A percentile compares a stretch with the other conserved stretches of the same genome.
Evolutionary conservation across 2,113 vertebrate species (phyloP).

Genomic region (Brachypodius melanocephalos): DNA sequence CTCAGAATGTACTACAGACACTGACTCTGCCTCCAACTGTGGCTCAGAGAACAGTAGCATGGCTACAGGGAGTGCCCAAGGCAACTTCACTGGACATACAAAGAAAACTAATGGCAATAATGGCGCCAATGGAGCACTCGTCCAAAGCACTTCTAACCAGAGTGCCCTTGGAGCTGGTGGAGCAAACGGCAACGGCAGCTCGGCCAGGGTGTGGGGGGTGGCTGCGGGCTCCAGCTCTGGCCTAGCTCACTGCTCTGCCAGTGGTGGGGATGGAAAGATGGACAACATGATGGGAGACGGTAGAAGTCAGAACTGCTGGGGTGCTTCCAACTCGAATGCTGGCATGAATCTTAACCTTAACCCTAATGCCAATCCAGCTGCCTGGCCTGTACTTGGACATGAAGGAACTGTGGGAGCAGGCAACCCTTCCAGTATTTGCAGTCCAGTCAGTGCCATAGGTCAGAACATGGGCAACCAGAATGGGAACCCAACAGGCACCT

Average conservation of each 20-base stretch:
- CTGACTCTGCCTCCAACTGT: conserved; percentile 82
- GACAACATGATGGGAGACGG: conserved; percentile 87
- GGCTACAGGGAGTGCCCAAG: conserved; percentile 92
- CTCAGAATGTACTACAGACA: conserved; percentile 90
- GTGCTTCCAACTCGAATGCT: conserved; percentile 82
- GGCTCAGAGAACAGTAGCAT: conserved; percentile 89
- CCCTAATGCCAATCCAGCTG: conserved; percentile 96
- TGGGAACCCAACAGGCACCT: conserved; percentile 80
- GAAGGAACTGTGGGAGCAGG: conserved; percentile 84
- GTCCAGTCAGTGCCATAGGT: conserved; percentile 86
- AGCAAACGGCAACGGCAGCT: conserved; percentile 61
- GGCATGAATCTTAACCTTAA: conserved; percentile 96
- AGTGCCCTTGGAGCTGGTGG: conserved; percentile 79
- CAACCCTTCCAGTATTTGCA: conserved; percentile 88
- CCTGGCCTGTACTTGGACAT: conserved; percentile 96
- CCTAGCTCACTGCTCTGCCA: conserved; percentile 83
- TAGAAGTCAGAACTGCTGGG: conserved; percentile 88
- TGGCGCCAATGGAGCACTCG: conserved; percentile 76
- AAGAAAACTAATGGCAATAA: conserved; percentile 87
- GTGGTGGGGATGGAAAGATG: conserved; percentile 85
- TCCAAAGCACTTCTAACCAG: conserved; percentile 80
- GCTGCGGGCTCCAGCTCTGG: conserved; percentile 84
- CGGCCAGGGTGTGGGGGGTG: conserved; percentile 79
- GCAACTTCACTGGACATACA: conserved; percentile 88
- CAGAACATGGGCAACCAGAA: conserved; percentile 85